These are phyloP conservation scores for Drosophila subobscura DNA, from an alignment of 1,140 invertebrate species.

Conservation along the genomic window DNA sequence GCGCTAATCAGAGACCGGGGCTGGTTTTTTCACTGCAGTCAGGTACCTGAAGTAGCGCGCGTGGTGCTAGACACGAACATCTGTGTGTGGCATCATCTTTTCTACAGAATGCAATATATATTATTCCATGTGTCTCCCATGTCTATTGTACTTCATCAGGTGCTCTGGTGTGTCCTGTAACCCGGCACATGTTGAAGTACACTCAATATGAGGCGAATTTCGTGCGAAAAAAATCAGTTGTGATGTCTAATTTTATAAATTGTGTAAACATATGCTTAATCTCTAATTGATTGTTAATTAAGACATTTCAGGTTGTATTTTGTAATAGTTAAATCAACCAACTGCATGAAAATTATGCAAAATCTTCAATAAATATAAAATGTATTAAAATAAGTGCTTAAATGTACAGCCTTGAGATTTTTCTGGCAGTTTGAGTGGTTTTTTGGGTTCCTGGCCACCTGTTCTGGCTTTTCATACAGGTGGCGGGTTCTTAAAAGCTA, in stretches of 20 bases:
- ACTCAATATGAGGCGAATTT: slow-evolving; percentile 87
- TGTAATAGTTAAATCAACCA: too few species aligned
- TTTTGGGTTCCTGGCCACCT: too few species aligned
- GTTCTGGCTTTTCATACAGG: too few species aligned
- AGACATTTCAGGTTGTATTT: too few species aligned
- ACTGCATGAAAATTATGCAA: too few species aligned
- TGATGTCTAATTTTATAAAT: background rate
- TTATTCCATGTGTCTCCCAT: slow-evolving; percentile 86
- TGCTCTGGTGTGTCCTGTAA: slow-evolving; percentile 94
- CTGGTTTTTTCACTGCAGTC: slow-evolving; percentile 88
- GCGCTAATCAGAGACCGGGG: slow-evolving; percentile 90
- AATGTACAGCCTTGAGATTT: too few species aligned
- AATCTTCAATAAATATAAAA: too few species aligned
- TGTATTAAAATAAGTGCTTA: too few species aligned
- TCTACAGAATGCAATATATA: slow-evolving; percentile 11
- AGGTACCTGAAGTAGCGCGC: slow-evolving; percentile 99
- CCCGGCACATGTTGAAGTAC: slow-evolving; percentile 98
- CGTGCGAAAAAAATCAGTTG: slow-evolving; percentile 15
- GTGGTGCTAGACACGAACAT: slow-evolving; percentile 85
- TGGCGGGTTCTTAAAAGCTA: too few species aligned
- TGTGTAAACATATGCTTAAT: too few species aligned
- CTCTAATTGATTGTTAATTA: too few species aligned
- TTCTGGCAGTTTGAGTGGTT: too few species aligned
- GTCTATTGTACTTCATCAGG: slow-evolving; percentile 99
- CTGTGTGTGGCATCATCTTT: slow-evolving; percentile 12